phyloP scores from a whole-genome alignment of 2,113 vertebrate genomes.

The Nesogale talazaci region DNA sequence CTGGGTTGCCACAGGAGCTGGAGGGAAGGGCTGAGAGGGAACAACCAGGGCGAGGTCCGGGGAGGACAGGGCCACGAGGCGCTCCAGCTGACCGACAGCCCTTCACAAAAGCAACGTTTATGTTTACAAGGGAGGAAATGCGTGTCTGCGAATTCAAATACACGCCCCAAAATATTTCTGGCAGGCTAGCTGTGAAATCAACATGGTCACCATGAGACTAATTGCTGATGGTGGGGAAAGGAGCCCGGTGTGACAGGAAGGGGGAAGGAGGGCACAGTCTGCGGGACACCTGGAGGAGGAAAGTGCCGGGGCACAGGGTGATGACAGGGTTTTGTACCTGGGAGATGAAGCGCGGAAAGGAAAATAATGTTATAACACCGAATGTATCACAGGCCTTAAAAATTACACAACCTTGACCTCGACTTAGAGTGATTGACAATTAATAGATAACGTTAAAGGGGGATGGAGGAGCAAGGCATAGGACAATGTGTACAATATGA shows the following conservation, averaged over 20 bases:
- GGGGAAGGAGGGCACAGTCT: background rate
- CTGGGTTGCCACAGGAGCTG: no score
- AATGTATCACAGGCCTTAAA: background rate
- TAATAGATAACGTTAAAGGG: no score
- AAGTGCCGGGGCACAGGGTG: background rate
- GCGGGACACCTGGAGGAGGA: slow-evolving; percentile 15
- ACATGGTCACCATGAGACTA: background rate
- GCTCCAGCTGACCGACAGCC: no score
- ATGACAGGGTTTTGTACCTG: background rate
- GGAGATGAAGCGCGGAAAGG: background rate
- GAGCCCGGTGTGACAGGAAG: background rate
- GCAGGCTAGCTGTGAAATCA: background rate
- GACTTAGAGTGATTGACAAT: background rate
- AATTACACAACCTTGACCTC: background rate
- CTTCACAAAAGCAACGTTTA: background rate
- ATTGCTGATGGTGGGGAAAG: background rate
- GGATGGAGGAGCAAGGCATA: no score
- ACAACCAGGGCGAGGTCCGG: no score
- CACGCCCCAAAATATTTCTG: slow-evolving; percentile 39
- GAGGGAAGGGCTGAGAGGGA: no score
- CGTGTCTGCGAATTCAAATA: slow-evolving; percentile 11
- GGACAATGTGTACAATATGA: no score
- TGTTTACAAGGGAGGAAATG: slow-evolving; percentile 18
- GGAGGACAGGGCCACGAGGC: no score
- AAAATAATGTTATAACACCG: background rate